Base-by-base conservation (phyloP, 2,113 vertebrate species). In the Dipodomys ordii region DNA sequence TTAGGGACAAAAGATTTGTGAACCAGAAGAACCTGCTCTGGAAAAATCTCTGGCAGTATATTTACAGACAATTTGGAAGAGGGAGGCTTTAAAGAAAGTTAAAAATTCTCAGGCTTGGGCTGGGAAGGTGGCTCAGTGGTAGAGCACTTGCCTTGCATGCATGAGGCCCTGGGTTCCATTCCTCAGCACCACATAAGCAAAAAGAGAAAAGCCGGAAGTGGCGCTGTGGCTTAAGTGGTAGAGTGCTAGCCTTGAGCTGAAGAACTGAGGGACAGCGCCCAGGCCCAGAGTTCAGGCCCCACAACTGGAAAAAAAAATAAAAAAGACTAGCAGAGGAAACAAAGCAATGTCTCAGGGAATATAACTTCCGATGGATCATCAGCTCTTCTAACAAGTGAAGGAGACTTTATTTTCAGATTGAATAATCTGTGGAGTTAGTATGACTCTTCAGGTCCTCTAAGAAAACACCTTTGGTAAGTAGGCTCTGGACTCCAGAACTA, bases 391-490 rank as follows among this genome's bases (percentile, higher is more conserved):
- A 28, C 30, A 85, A 95, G 60, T 25, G 44, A 5, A 35, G 39
- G 81, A 73, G 27, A 78, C 23, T 28, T 87, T 90, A 87, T 77
- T 90, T 88, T 76, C 83, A 72, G 27, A n/a, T 49, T 49, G 18
- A 85, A 65, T 88, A 39, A 69, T 74, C 69, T 68, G 73, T 65
- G 35, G 23, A 74, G 35, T 27, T 83, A 72, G 62, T 39, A 44
- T 22, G 30, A 6, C 28, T 90, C 77, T 74, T 87, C 19, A 28
- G 20, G 62, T 76, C 74, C 71, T 80, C 35, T 44, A n/a, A 88
- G 22, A 74, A 88, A 92, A 87, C 49, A 68, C 39, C 85, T 69
- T 81, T 93, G 84, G 80, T 53, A 87, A 93, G 30, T 73, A 82
- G 53, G 39, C 6, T 7, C 19, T 77, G 39, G 82, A 68, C 79